phyloP scores from a whole-genome alignment of 2,888 invertebrate species.

The Sussaba pulchella region DNA sequence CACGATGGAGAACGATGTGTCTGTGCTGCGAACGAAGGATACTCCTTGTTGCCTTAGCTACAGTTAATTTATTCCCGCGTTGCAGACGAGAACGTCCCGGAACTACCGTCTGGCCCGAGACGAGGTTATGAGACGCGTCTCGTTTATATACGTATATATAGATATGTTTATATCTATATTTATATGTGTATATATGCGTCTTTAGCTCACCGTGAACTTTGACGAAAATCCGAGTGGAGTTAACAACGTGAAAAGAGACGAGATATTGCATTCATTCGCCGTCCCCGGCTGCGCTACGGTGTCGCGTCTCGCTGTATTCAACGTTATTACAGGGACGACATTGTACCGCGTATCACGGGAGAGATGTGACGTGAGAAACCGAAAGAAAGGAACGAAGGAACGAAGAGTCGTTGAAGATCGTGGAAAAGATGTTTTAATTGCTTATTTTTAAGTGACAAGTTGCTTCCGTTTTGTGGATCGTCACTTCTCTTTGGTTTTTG shows the following conservation, averaged over 20 bases:
- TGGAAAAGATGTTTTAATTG: constrained; percentile 22
- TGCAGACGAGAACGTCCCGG: constrained; percentile 45
- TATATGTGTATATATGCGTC: too few relatives aligned
- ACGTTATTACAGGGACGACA: constrained; percentile 25
- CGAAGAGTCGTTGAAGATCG: too few relatives aligned
- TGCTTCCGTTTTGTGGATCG: not conserved
- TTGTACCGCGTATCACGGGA: not conserved
- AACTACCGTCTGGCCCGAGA: constrained; percentile 7
- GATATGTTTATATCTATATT: constrained; percentile 1
- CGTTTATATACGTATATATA: constrained; percentile 5
- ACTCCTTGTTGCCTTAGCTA: constrained; percentile 37
- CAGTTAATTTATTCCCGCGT: constrained; percentile 77
- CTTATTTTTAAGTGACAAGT: constrained; percentile 15
- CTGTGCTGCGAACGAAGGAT: constrained; percentile 29
- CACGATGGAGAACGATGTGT: too few relatives aligned
- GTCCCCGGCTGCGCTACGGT: not conserved
- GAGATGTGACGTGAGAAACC: not conserved
- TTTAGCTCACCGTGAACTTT: constrained; percentile 1
- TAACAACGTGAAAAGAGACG: constrained; percentile 41
- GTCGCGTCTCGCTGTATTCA: constrained; percentile 5
- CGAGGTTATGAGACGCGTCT: constrained; percentile 6
- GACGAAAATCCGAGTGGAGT: constrained; percentile 20
- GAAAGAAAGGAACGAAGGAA: not conserved
- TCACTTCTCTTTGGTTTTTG: constrained; percentile 25
- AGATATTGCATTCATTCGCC: constrained; percentile 36